phyloP scores from a whole-genome alignment of 1,140 invertebrate species.

The Ganaspis sp. region DNA sequence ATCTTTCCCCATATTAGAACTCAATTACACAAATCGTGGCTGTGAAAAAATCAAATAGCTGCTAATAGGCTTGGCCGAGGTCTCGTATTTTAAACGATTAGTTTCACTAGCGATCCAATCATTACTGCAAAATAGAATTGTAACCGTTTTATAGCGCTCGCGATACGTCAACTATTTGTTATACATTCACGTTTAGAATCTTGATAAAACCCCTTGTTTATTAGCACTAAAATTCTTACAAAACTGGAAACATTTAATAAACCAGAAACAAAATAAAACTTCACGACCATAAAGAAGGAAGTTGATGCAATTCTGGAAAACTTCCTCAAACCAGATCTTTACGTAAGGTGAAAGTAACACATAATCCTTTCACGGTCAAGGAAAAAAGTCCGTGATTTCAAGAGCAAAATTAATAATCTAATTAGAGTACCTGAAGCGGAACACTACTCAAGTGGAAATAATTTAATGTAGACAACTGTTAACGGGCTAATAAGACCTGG shows the following conservation, averaged over 20 bases:
- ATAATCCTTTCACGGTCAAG: conserved; percentile 1
- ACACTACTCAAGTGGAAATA: too few relatives aligned
- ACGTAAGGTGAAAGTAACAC: conserved; percentile 1
- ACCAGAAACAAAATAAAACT: neutral
- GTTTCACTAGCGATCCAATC: conserved; percentile 27
- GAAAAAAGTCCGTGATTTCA: neutral
- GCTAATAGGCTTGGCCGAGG: conserved; percentile 24
- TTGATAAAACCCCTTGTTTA: conserved; percentile 3
- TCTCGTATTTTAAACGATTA: conserved; percentile 27
- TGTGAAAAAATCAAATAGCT: neutral
- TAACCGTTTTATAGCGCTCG: conserved; percentile 22
- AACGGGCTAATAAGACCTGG: too few relatives aligned
- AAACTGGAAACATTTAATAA: neutral
- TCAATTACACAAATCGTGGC: conserved; percentile 16
- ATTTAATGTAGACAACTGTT: too few relatives aligned
- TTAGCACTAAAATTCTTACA: neutral
- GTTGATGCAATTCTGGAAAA: neutral
- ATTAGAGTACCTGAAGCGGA: too few relatives aligned
- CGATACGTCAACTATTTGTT: conserved; percentile 13
- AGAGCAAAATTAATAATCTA: neutral
- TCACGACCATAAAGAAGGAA: neutral
- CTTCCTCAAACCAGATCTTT: neutral
- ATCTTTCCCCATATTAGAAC: neutral
- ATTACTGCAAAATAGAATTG: conserved; percentile 20
- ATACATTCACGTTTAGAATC: neutral